Evolutionary conservation across 1,140 invertebrate species (phyloP), one percentile per base, ranked within the genome.

Genomic region (Drosophila kanapiae): DNA sequence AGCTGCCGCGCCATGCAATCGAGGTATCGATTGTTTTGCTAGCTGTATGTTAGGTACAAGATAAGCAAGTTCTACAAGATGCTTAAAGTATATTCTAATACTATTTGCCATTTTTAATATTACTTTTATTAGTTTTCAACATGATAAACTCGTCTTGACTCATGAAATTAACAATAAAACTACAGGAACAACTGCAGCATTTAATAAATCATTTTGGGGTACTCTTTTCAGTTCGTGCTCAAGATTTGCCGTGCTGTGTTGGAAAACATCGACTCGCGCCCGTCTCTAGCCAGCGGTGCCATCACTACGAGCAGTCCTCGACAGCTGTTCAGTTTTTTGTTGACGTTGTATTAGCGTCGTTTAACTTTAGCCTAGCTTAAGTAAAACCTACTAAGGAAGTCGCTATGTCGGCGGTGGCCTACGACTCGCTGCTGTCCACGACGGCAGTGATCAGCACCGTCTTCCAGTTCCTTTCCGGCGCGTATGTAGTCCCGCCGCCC

Each of bases 391-490:
- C 35, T 69, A 68, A 59, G 40, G 57, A 68, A 29, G 64, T 48
- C 47, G 56, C 59, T 47, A 91, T 91, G 90, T 27, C 71, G 47
- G 47, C 78, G 61, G 59, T 79, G 49, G 68, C 90, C 13, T 84
- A 79, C 11, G 86, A 91, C 60, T 77, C 78, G 10, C 94, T 95
- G 38, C 57, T 92, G 49, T 86, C 91, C n/a, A 93, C 94, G 1
- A 94, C 95, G 45, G 95, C 96, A 14, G 95, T 95, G 18, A 93
- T 96, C 40, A 95, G 94, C 65, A 96, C 96, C 11, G 94, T 96
- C 59, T 92, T 95, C 58, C 95, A 96, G 80, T 96, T 96, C 93
- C 91, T 96, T 76, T 94, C 95, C 54, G 96, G 96, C 60, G 68
- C 79, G 92, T 93, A 91, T 82, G 92, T 85, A 48, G 0, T 18